Evolutionary conservation across 1,140 invertebrate species (phyloP).

Genomic region (Brachionus angularis): DNA sequence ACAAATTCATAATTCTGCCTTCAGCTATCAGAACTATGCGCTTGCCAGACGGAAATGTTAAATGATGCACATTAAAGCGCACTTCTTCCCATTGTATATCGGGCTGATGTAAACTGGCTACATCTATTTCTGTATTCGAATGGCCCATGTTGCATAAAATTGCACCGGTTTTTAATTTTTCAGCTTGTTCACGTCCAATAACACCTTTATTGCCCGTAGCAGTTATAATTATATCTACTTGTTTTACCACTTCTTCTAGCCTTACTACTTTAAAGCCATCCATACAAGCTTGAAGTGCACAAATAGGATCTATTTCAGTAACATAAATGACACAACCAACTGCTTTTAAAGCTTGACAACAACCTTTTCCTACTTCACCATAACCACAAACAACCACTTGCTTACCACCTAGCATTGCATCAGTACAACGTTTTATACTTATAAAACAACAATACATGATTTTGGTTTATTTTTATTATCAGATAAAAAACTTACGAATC

Average conservation of each 20-base stretch:
- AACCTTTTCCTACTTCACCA: constrained; percentile 90
- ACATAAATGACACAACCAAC: constrained; percentile 88
- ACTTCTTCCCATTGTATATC: constrained; percentile 70
- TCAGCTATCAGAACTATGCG: constrained; percentile 76
- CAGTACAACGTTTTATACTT: constrained; percentile 87
- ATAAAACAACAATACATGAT: not conserved
- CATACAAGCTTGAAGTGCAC: constrained; percentile 94
- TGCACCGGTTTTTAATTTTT: constrained; percentile 92
- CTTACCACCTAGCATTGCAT: constrained; percentile 96
- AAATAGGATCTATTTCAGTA: constrained; percentile 96
- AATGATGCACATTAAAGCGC: constrained; percentile 90
- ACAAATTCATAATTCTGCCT: constrained; percentile 87
- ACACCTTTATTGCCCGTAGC: constrained; percentile 96
- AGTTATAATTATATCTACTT: constrained; percentile 88
- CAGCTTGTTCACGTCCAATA: constrained; percentile 87
- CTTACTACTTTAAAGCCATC: constrained; percentile 93
- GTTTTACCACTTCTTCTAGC: constrained; percentile 82
- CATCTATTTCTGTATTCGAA: constrained; percentile 95
- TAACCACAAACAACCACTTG: constrained; percentile 94
- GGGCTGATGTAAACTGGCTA: constrained; percentile 64
- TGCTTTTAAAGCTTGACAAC: constrained; percentile 87
- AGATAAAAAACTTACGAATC: constrained; percentile 68
- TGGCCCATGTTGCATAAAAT: constrained; percentile 97
- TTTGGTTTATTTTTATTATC: not conserved
- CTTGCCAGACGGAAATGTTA: constrained; percentile 84